Conservation (phyloP, 2,113 vertebrate species). For the Thermophis baileyi region DNA sequence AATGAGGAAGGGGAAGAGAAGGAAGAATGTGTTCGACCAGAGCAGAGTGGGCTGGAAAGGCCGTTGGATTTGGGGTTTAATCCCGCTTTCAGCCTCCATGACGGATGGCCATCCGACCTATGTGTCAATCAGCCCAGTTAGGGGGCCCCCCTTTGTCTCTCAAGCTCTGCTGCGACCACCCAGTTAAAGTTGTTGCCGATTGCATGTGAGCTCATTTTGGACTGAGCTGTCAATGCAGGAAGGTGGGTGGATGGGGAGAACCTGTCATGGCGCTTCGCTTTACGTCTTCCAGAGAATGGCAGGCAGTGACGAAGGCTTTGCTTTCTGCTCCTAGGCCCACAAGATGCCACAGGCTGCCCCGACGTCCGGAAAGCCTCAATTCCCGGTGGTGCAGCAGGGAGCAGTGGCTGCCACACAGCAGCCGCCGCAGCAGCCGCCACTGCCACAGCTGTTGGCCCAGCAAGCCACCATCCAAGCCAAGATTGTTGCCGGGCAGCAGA, state of each 20-base stretch:
- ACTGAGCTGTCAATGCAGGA: background rate
- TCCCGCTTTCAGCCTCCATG: background rate
- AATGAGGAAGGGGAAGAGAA: background rate
- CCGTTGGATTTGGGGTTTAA: background rate
- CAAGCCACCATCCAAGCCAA: constrained; percentile 72
- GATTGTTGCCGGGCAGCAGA: constrained; percentile 43
- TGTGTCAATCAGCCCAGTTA: background rate
- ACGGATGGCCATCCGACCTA: background rate
- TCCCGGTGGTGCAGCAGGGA: constrained; percentile 70
- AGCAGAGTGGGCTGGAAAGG: background rate
- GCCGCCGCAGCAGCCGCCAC: background rate
- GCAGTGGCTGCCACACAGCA: background rate
- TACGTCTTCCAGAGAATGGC: background rate
- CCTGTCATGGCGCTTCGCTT: background rate
- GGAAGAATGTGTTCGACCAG: background rate
- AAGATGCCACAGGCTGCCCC: constrained; percentile 26
- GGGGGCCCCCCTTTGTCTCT: too few species aligned
- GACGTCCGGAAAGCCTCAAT: constrained; percentile 58
- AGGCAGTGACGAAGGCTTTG: background rate
- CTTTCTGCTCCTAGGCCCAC: constrained; percentile 21
- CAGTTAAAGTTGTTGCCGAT: too few species aligned
- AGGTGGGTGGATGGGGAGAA: background rate
- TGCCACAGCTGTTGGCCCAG: constrained; percentile 56
- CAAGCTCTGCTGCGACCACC: too few species aligned
- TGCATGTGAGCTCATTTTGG: too few species aligned